Evolutionary conservation across 2,113 vertebrate species (phyloP).

Genomic region (Anarhynchus alexandrinus): DNA sequence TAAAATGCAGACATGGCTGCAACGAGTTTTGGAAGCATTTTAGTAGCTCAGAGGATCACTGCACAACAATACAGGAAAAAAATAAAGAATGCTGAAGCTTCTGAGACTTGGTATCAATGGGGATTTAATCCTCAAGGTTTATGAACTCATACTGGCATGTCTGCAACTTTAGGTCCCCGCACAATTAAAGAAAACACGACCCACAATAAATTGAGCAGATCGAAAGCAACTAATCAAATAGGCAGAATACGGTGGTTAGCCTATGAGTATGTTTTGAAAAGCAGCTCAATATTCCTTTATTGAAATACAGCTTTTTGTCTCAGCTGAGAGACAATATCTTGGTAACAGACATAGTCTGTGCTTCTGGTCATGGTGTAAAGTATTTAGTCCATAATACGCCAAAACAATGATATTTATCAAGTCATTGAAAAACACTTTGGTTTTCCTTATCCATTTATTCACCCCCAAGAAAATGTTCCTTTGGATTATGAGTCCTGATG

Average conservation of each 20-base stretch:
- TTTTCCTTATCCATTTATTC: not conserved
- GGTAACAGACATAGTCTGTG: not conserved
- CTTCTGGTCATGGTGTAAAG: not conserved
- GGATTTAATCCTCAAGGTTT: constrained; percentile 5
- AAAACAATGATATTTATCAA: not conserved
- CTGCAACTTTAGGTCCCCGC: not conserved
- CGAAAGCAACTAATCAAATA: not conserved
- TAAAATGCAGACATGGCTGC: not conserved
- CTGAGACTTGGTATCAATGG: not conserved
- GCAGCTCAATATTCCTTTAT: not conserved
- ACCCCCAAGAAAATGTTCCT: not conserved
- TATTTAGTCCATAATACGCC: not conserved
- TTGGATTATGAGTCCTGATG: not conserved
- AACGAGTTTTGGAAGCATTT: not conserved
- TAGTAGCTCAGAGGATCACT: not conserved
- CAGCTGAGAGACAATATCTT: not conserved
- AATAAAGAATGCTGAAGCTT: not conserved
- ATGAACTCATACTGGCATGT: not conserved
- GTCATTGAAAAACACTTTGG: not conserved
- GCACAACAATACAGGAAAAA: not conserved
- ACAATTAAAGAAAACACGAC: not conserved
- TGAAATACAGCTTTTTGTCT: not conserved
- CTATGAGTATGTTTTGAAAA: not conserved
- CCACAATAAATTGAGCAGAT: not conserved
- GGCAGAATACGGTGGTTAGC: not conserved